These are phyloP conservation scores for Antedon mediterranea DNA, from an alignment of 53 echinoderm and acorn worm species.

Conservation along the genomic window DNA sequence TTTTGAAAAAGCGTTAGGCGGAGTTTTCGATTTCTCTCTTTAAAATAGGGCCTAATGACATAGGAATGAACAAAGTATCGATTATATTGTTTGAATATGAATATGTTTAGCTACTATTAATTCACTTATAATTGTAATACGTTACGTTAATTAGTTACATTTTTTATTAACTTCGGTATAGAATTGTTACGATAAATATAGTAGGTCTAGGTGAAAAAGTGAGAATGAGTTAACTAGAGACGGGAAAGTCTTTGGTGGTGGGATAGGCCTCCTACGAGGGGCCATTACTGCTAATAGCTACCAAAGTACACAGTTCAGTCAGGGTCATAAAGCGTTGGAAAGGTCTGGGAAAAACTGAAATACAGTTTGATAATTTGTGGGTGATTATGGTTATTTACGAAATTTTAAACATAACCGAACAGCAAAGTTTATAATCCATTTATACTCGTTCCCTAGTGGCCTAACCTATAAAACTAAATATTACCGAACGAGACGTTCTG, in stretches of 20 bases:
- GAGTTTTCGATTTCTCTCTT: no score
- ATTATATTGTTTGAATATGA: no score
- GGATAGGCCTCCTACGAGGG: neutral
- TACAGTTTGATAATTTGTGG: neutral
- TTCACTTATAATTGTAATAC: no score
- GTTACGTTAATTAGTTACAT: no score
- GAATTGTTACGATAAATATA: no score
- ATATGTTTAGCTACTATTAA: no score
- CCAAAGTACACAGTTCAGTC: neutral
- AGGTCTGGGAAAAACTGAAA: neutral
- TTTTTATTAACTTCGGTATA: no score
- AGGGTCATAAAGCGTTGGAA: neutral
- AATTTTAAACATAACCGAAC: neutral
- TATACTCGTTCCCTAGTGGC: neutral
- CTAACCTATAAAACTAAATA: neutral
- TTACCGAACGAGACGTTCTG: neutral
- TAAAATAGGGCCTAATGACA: no score
- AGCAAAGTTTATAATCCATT: neutral
- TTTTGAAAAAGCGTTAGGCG: no score
- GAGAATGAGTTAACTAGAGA: neutral
- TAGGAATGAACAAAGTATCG: no score
- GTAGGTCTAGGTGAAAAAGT: no score
- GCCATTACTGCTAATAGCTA: neutral
- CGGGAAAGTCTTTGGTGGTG: neutral
- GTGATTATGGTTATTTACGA: neutral